phyloP scores from a whole-genome alignment of 1,140 invertebrate genomes.

The Octopus bimaculoides region DNA sequence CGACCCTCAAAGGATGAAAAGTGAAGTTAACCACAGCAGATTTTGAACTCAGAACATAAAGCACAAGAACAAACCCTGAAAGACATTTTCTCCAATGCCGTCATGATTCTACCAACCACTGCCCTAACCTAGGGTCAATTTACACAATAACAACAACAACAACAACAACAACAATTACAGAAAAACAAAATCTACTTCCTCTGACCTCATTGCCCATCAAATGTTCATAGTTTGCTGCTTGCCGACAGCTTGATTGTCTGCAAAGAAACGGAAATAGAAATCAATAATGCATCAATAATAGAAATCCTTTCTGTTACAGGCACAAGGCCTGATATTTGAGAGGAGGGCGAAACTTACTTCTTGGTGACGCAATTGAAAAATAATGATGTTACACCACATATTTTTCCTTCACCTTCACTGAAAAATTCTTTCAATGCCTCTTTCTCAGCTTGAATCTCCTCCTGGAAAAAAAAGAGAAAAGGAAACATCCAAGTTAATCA shows the following conservation, averaged over 20 bases:
- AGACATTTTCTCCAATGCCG: no score
- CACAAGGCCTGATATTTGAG: no score
- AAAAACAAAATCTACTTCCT: background rate
- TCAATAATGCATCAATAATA: background rate
- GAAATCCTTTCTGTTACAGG: no score
- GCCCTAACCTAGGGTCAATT: no score
- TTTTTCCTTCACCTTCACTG: slow-evolving; percentile 33
- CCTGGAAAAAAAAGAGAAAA: slow-evolving; percentile 37
- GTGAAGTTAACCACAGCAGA: no score
- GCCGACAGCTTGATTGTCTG: background rate
- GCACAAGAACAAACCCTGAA: no score
- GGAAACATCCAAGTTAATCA: background rate
- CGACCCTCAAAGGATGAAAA: no score
- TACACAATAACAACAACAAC: no score
- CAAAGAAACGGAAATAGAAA: background rate
- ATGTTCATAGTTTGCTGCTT: slow-evolving; percentile 18
- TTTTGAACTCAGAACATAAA: no score
- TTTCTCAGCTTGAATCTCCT: slow-evolving; percentile 68
- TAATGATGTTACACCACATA: slow-evolving; percentile 74
- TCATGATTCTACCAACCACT: no score
- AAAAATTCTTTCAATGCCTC: slow-evolving; percentile 59
- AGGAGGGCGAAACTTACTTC: slow-evolving; percentile 18
- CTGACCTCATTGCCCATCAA: slow-evolving; percentile 30
- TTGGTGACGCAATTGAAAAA: slow-evolving; percentile 68
- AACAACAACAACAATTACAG: no score